Base-by-base conservation (phyloP, 2,797 vertebrate genomes). In the Alosa sapidissima region DNA sequence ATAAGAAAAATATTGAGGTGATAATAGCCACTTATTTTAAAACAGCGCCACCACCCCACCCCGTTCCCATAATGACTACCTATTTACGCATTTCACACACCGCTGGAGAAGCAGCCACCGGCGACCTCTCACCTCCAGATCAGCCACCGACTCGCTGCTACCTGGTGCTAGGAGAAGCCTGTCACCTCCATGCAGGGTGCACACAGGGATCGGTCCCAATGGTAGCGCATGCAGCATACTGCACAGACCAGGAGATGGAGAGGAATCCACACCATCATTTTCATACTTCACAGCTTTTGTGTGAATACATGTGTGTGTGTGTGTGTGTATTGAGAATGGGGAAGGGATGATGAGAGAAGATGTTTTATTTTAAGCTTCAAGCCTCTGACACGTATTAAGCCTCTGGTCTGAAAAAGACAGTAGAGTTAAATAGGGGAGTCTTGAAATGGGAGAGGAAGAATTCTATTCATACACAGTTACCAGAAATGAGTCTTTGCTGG, bases 1-100 rank as follows among this genome's bases (percentile, higher is more conserved):
- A 96, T 96, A 95, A 95, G 94, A 94, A 95, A 96, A 96, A 95
- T 95, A 96, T 94, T 94, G 94, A 95, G 94, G 95, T 95, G 95
- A 95, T 96, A 96, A 96, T 96, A 95, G 94, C 92, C 93, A 94
- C 93, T 95, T 94, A 94, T 94, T 95, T 94, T 93, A 92, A 93
- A 93, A 93, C 93, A 89, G 90, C 87, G 91, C 89, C 36, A 62
- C 65, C 36, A 28, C 28, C 48, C 48, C 65, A 33, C 24, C 81
- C 5, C 78, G 55, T 8, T 82, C 87, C 88, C 85, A 88, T 90
- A 92, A 92, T 87, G 90, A 91, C 85, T 87, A 85, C 85, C 81
- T 89, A 87, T 90, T 89, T 90, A 90, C 92, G 93, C 91, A 93
- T 94, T 95, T 94, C 93, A 92, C 92, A 92, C 93, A 92, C 92